Base-by-base conservation (phyloP, 2,888 invertebrate genomes). In the Lamproptera curius region DNA sequence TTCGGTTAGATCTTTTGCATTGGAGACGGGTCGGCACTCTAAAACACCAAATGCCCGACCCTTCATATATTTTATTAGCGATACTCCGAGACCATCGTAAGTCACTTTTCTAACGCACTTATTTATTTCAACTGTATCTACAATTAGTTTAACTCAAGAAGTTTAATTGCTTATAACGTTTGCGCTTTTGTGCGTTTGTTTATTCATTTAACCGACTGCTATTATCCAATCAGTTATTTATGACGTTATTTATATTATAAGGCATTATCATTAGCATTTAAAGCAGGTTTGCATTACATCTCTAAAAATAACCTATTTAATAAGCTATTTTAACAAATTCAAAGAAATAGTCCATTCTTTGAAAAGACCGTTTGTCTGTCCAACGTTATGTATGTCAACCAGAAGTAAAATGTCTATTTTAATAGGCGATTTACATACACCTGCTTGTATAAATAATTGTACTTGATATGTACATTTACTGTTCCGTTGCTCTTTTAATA, bases 21-120 rank as follows among this genome's bases (percentile, higher is more conserved):
- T 20, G 16, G 8, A 14, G n/a, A 31, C 45, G 33, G 31, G 10
- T 31, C 40, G 28, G 50, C 54, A 59, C 60, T 62, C 63, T 52
- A 44, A 46, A 58, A 53, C 54, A 52, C 61, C 57, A 15, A 45
- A 45, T 17, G 62, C 65, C n/a, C 63, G 66, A 65, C 67, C 73
- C 73, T 77, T 78, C 80, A 80, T 82, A 81, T 81, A 74, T 83
- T 81, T 82, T 80, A 81, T 81, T 81, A 80, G 76, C 70, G 64
- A 68, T 61, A 67, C 73, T 76, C 77, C 68, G 62, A 72, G 50
- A 75, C 77, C 76, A 76, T 78, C 76, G 76, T 82, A 76, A 76
- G 68, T 82, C 76, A 76, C 68, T 72, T 64, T 51, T 70, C 76
- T 80, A 78, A 81, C 79, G 66, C 76, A 73, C 71, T 77, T 79